These are phyloP conservation scores for Suricata suricatta DNA, from an alignment of 2,113 vertebrate species.

Conservation along the genomic window DNA sequence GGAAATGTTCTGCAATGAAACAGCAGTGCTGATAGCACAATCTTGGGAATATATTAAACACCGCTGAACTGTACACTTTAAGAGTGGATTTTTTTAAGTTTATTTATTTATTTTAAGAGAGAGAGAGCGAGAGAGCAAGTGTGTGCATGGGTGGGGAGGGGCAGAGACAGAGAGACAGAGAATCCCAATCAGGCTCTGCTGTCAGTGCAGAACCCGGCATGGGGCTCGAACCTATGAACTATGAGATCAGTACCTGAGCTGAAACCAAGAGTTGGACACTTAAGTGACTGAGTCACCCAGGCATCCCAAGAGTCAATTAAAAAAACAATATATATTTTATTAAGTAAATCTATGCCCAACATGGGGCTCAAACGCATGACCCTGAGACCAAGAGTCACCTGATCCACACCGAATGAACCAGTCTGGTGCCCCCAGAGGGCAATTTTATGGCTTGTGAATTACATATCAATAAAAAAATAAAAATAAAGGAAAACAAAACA, in stretches of 20 bases:
- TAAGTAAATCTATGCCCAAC: not conserved
- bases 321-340: not conserved
- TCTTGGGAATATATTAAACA: not conserved
- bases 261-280: no score
- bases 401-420: not conserved
- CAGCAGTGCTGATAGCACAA: not conserved
- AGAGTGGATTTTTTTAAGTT: not conserved
- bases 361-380: not conserved
- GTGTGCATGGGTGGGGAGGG: no score
- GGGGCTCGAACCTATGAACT: no score
- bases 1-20: not conserved
- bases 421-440: not conserved
- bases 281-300: no score
- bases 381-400: not conserved
- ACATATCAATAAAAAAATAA: constrained; percentile 10
- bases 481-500: not conserved
- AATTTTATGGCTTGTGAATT: not conserved
- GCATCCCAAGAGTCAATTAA: no score
- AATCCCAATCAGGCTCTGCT: no score
- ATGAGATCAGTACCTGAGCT: no score
- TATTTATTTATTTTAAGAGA: no score
- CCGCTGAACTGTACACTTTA: not conserved
- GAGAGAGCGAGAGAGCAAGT: no score
- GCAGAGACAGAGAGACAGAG: no score
- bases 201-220: no score